Evolutionary conservation across 1,140 invertebrate genomes (phyloP), one percentile per base, ranked within the genome.

Genomic region (Pachypsylla venusta): DNA sequence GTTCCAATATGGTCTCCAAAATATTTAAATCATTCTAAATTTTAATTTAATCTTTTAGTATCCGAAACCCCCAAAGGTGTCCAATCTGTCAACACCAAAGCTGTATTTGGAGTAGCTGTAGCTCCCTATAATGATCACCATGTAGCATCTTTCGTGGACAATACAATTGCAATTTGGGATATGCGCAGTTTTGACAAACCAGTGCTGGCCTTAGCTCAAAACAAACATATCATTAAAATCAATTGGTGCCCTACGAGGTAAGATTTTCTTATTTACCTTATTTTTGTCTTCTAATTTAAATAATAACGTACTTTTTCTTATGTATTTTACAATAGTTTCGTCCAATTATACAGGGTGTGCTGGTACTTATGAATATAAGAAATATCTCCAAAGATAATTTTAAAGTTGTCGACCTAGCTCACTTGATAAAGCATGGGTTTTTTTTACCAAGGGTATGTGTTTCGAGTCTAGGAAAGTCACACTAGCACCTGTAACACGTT

Each of bases 201-300:
- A 10, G 76, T 94, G 54, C 73, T 87, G 13, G 79, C 81, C 27
- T 72, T 89, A 54, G 76, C 78, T 57, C 85, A 89, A 64, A 73
- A 72, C 19, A 82, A 83, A 65, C 79, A 79, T 60, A 77, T 92
- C 53, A 73, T 77, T 14, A 87, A 89, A 72, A 79, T 93, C 26
- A 73, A 78, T 53, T 95, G 90, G 90, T 92, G 89, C 71, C 89
- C 90, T 7, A 93, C 89, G n/a, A 83, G 83, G 83, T 85, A 69
- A 68, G 64, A 53, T 53, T 14, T 53, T 59, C 60, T 58, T 26
- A 39, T 65, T 42, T n/a, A n/a, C n/a, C n/a, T n/a, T n/a, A n/a
- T 56, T 25, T 39, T 30, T 55, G 39, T n/a, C n/a, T n/a, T n/a
- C n/a, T n/a, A n/a, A n/a, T n/a, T n/a, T n/a, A n/a, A n/a, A n/a